phyloP scores from a whole-genome alignment of 2,113 vertebrate species.

The Piaya cayana region DNA sequence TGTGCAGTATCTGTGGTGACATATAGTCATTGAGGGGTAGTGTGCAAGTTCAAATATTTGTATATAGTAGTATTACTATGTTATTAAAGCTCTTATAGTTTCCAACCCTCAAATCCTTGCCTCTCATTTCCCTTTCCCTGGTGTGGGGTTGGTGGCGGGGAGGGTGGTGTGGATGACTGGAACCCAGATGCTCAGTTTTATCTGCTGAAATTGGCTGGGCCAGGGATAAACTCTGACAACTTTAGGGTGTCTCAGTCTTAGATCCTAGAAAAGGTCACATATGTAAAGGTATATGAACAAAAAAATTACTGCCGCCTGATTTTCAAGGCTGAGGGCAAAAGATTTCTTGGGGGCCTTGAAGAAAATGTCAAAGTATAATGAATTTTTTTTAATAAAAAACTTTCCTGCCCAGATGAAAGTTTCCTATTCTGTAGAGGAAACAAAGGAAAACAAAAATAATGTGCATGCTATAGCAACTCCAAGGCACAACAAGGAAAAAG shows the following conservation, averaged over 20 bases:
- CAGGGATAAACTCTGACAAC: too few relatives aligned
- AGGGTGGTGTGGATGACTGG: too few relatives aligned
- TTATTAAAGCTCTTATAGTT: too few relatives aligned
- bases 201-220: too few relatives aligned
- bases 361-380: background rate
- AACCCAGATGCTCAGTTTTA: too few relatives aligned
- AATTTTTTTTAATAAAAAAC: background rate
- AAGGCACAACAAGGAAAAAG: background rate
- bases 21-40: too few relatives aligned
- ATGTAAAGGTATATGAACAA: constrained; percentile 23
- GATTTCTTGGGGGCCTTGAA: background rate
- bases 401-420: background rate
- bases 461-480: background rate
- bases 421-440: background rate
- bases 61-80: too few relatives aligned
- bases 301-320: background rate
- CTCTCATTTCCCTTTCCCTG: too few relatives aligned
- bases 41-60: too few relatives aligned
- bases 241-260: background rate
- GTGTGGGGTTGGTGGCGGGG: too few relatives aligned
- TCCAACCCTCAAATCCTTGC: too few relatives aligned
- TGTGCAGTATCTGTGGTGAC: too few relatives aligned
- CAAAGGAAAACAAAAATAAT: background rate
- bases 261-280: background rate
- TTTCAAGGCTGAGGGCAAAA: background rate